Base-by-base conservation (phyloP, 2,113 vertebrate species). In the Mustela nigripes region DNA sequence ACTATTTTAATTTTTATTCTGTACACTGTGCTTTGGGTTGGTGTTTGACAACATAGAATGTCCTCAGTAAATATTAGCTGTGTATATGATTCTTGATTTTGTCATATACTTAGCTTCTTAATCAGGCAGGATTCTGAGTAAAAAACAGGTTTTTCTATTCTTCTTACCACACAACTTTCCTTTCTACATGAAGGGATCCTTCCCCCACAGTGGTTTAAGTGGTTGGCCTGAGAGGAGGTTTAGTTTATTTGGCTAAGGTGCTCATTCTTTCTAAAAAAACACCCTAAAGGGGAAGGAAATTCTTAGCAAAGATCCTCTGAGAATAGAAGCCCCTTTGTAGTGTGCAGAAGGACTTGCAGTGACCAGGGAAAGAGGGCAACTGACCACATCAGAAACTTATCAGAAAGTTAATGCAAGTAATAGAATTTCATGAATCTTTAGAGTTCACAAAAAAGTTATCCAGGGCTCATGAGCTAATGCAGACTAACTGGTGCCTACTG, bases 401-500 rank as follows among this genome's bases (percentile, higher is more conserved):
- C 63, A 87, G 97, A 95, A 98, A 98, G 96, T 97, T 97, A 97
- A 90, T 71, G 80, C 0, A 96, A 92, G 76, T 85, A 67, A 95
- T 22, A 98, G 82, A 99, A 97, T 82, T 97, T 97, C 50, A 98
- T 87, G 96, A 98, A 97, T 96, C 39, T 96, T 97, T 69, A 96
- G 94, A 98, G 98, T 98, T 98, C 96, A 98, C 97, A 96, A 96
- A 97, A 98, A 97, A 98, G 97, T 97, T 98, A 98, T 96, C 95
- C 98, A 97, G 98, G 98, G 97, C 85, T 95, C 97, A 98, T 98
- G 98, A 99, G 96, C 98, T 98, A 99, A 99, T 97, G 97, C 98
- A 99, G 99, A 99, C 99, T 98, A 99, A 98, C 98, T 98, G 98
- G 99, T 99, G 98, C 99, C 98, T 99, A 98, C 97, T 98, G 93